Conservation (phyloP, 2,797 vertebrate species). For the Pristis pectinata region DNA sequence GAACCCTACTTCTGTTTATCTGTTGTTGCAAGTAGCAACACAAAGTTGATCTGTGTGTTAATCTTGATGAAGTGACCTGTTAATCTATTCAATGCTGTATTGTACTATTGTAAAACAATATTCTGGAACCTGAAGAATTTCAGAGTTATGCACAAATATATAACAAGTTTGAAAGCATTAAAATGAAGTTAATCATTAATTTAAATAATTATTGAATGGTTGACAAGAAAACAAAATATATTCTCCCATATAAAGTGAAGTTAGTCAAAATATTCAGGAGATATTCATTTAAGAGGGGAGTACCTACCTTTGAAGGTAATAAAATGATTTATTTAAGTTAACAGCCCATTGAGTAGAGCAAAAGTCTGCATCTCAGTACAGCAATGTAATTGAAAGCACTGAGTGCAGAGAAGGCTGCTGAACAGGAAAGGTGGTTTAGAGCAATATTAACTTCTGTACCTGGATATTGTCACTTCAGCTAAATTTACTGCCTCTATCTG, state of each 20-base stretch:
- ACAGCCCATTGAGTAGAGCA: background rate
- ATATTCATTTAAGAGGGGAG: background rate
- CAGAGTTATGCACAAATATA: background rate
- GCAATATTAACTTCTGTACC: background rate
- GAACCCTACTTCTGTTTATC: no score
- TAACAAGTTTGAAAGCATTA: background rate
- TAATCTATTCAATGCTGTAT: background rate
- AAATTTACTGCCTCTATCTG: background rate
- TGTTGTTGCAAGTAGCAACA: no score
- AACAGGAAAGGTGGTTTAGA: background rate
- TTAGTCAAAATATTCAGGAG: no score
- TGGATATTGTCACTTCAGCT: conserved; percentile 12
- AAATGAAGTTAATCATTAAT: background rate
- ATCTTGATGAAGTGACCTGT: background rate
- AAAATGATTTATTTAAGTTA: background rate
- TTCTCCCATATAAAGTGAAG: background rate
- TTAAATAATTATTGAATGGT: background rate
- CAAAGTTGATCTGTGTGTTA: no score
- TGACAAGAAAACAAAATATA: background rate
- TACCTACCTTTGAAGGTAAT: background rate
- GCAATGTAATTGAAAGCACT: background rate
- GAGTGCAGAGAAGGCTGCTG: background rate
- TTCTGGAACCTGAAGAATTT: background rate
- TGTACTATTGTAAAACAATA: background rate
- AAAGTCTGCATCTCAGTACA: background rate